Percentiles rank a stretch among this genome's conserved stretches.
These are phyloP conservation scores for Avahi laniger DNA, from an alignment of 2,797 vertebrate species.

Conservation along the genomic window DNA sequence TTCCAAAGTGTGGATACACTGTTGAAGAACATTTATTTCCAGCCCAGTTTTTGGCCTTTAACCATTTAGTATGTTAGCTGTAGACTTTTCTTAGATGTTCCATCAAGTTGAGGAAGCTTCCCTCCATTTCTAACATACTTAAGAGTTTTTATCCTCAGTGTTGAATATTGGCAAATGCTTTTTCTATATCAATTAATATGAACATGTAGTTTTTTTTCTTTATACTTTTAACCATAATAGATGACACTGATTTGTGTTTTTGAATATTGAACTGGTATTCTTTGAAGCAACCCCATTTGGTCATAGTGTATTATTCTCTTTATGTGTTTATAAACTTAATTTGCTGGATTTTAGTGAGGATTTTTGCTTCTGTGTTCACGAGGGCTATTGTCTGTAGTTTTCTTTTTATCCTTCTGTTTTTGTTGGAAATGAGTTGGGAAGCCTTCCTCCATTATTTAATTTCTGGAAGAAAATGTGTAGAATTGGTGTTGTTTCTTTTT, in stretches of 20 bases:
- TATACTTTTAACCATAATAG: background rate
- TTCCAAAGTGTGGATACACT: background rate
- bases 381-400: background rate
- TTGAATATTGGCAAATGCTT: background rate
- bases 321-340: background rate
- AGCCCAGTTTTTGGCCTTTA: background rate
- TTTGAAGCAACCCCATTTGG: background rate
- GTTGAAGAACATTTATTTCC: background rate
- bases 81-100: background rate
- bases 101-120: background rate
- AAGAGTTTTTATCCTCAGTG: background rate
- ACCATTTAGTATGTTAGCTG: background rate
- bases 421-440: background rate
- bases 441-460: background rate
- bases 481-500: background rate
- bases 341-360: background rate
- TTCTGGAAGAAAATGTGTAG: background rate
- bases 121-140: background rate
- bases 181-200: background rate
- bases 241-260: background rate
- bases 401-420: background rate
- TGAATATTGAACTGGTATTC: background rate
- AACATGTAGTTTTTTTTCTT: background rate
- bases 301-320: background rate
- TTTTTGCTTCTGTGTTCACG: background rate